phyloP scores from a whole-genome alignment of 2,888 invertebrate genomes.

The Macrosiphum euphorbiae region DNA sequence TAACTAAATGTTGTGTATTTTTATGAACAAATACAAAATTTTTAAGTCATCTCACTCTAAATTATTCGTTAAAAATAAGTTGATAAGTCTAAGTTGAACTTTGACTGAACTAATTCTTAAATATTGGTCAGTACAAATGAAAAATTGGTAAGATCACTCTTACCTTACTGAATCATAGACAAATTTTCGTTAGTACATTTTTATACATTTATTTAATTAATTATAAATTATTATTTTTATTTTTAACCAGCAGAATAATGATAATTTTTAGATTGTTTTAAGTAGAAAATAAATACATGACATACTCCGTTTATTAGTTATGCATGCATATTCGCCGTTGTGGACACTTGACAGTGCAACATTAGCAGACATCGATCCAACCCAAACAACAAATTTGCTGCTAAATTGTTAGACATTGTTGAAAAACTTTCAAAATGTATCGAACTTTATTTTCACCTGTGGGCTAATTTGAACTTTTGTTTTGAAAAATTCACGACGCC shows the following conservation, averaged over 20 bases:
- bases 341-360: background rate
- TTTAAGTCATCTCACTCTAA: no score
- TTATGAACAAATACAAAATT: no score
- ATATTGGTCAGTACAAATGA: background rate
- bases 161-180: background rate
- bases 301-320: background rate
- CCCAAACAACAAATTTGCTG: background rate
- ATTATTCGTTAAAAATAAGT: background rate
- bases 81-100: no score
- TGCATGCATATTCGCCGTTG: background rate
- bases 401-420: background rate
- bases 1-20: no score
- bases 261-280: background rate
- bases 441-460: background rate
- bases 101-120: background rate
- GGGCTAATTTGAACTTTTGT: background rate
- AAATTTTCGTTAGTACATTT: background rate
- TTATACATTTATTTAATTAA: background rate
- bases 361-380: background rate
- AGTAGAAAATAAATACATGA: background rate
- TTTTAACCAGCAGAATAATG: background rate
- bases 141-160: background rate
- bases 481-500: background rate
- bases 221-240: background rate
- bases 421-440: background rate